Evolutionary conservation across 2,113 vertebrate species (phyloP).

Genomic region (Dinomys branickii): DNA sequence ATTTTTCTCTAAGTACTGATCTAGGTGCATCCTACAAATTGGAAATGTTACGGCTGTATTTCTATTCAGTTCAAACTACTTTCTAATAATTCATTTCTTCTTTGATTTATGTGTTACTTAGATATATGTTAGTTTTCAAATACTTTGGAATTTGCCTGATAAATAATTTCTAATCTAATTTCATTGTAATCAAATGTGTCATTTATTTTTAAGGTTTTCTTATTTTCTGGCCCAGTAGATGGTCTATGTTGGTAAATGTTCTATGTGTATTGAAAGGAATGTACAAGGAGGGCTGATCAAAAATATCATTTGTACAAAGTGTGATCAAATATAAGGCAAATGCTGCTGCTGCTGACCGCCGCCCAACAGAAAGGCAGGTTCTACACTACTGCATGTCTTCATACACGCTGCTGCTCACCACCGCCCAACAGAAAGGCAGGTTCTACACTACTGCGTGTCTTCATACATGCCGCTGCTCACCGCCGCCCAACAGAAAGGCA

Average conservation of each 20-base stretch:
- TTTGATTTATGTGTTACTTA: not conserved
- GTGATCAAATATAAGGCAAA: not conserved
- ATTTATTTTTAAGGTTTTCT: not conserved
- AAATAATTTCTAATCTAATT: conserved; percentile 32
- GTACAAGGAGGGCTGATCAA: not conserved
- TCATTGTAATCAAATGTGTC: not conserved
- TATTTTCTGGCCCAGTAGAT: not conserved
- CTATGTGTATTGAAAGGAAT: not conserved
- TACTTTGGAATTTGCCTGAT: conserved; percentile 9
- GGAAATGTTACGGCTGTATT: not conserved
- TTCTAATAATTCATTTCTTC: not conserved
- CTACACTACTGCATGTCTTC: not conserved
- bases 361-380: not conserved
- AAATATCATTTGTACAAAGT: not conserved
- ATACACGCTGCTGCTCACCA: not conserved
- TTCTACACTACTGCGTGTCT: not conserved
- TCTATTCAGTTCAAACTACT: not conserved
- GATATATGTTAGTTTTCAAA: not conserved
- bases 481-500: not conserved
- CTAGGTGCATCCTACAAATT: not conserved
- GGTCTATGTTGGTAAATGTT: not conserved
- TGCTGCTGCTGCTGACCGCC: not conserved
- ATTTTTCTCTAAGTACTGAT: not conserved
- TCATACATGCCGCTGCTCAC: not conserved
- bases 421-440: not conserved